phyloP scores from a whole-genome alignment of 2,888 invertebrate genomes.

The Dinocampus coccinellae region DNA sequence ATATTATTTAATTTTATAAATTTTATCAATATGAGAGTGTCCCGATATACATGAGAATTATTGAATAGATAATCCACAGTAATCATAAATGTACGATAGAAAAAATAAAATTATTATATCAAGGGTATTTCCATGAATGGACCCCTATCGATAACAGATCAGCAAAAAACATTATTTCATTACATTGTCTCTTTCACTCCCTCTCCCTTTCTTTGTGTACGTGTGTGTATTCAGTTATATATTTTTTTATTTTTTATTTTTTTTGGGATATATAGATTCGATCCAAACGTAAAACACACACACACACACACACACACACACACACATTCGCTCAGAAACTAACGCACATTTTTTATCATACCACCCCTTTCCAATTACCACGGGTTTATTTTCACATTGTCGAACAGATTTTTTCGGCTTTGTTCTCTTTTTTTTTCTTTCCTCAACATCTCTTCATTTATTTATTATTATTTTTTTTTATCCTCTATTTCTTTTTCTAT shows the following conservation, averaged over 20 bases:
- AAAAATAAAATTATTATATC: constrained; percentile 54
- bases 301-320: background rate
- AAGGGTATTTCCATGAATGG: constrained; percentile 39
- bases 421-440: background rate
- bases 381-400: constrained; percentile 17
- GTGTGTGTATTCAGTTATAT: background rate
- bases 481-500: background rate
- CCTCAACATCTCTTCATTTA: background rate
- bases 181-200: constrained; percentile 31
- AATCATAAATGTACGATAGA: constrained; percentile 45
- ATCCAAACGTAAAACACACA: background rate
- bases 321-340: background rate
- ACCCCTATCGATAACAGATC: constrained; percentile 51
- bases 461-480: background rate
- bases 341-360: background rate
- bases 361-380: constrained; percentile 10
- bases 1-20: background rate
- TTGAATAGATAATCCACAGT: constrained; percentile 21
- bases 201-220: background rate
- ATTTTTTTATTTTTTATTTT: constrained; percentile 17
- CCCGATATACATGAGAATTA: constrained; percentile 34
- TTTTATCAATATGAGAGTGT: constrained; percentile 40
- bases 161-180: constrained; percentile 48
- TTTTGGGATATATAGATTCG: background rate
- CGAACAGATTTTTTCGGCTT: constrained; percentile 18